Base-by-base conservation (phyloP, 92 coral and sea anemone genomes). In the Pocillopora grandis region DNA sequence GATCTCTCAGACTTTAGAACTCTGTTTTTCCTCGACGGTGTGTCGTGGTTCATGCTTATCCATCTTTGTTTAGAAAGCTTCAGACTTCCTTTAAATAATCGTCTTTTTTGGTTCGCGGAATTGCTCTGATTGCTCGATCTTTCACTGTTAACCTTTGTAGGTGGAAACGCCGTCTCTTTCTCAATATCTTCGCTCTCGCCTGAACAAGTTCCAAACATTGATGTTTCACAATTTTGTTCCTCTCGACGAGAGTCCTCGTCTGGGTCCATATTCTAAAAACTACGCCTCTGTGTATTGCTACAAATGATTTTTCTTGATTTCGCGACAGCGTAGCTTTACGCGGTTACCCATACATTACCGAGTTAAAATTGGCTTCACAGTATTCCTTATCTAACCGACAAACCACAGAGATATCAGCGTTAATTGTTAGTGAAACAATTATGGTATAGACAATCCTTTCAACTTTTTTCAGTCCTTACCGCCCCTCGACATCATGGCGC, bases 21-120 rank as follows among this genome's bases (percentile, higher is more conserved):
- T 48, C 71, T 73, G 63, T 83, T 83, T 62, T 73, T 83, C 74
- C 20, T 83, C 9, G 63, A 12, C 8, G 73, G 65, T 63, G 27
- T 73, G 5, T 66, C 86, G n/a, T 71, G 84, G 27, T 31, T 72
- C 52, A 74, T 17, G 49, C 86, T 83, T 49, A 21, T 37, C 86
- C 86, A 83, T 63, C 63, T 72, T 37, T 64, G 56, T 35, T 19
- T 74, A 6, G 86, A 73, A 36, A 73, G 49, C 65, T 83, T 73
- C 23, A 35, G 58, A 33, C 80, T 52, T 55, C 64, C 72, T 27
- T 76, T 67, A 55, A 73, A 83, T 13, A 73, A 64, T 27, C 62
- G 6, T n/a, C 57, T 27, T 59, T 20, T 83, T 75, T 72, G 79
- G 13, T 6, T 49, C 9, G 21, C 55, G 1, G 18, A 7, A 12